A percentile compares a stretch with the other conserved stretches of the same genome.
These are phyloP conservation scores for Phasia obesa DNA, from an alignment of 2,888 invertebrate species.

Conservation along the genomic window DNA sequence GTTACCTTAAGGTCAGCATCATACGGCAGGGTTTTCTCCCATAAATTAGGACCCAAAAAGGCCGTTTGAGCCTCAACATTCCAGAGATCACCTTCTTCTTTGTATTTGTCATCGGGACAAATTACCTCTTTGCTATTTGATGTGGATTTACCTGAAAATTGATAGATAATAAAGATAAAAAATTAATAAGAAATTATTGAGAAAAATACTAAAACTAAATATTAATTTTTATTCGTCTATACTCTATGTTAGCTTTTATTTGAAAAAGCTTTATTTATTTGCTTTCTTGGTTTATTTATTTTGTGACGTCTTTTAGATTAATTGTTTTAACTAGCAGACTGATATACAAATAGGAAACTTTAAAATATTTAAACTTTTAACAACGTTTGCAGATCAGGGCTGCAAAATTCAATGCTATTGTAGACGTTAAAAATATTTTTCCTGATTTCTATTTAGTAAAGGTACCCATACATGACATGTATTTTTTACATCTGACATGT, in stretches of 20 bases:
- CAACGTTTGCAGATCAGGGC: not conserved
- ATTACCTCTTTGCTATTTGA: constrained; percentile 82
- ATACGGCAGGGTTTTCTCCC: constrained; percentile 96
- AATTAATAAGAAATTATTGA: not conserved
- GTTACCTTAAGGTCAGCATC: constrained; percentile 97
- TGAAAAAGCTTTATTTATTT: not conserved
- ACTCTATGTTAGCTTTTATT: not conserved
- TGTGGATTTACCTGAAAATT: constrained; percentile 85
- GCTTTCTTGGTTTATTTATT: not conserved
- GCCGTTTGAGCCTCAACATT: constrained; percentile 96
- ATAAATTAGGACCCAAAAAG: constrained; percentile 96
- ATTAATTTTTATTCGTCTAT: not conserved
- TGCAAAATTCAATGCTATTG: too few species aligned
- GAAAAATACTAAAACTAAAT: not conserved
- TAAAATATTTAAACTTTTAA: not conserved
- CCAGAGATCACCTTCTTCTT: constrained; percentile 94
- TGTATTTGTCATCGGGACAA: constrained; percentile 85
- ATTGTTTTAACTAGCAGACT: too few species aligned
- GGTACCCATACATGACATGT: too few species aligned
- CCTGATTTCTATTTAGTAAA: too few species aligned
- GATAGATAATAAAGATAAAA: constrained; percentile 20
- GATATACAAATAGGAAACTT: too few species aligned
- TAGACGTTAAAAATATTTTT: too few species aligned
- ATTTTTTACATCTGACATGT: too few species aligned
- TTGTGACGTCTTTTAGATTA: not conserved